These are phyloP conservation scores for Mactra quadrangularis DNA, from an alignment of 1,140 invertebrate species.

Conservation along the genomic window DNA sequence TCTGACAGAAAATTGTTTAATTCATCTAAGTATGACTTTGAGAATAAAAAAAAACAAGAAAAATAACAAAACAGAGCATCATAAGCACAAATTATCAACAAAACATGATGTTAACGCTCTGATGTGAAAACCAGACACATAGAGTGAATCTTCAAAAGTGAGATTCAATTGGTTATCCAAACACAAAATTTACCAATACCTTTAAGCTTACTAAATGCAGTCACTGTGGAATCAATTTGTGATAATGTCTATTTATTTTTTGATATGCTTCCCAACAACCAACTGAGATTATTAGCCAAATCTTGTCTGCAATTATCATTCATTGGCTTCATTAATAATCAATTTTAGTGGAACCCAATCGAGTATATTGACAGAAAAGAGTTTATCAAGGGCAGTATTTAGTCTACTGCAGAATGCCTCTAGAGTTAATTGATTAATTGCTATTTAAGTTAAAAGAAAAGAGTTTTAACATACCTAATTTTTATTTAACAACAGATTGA, in stretches of 20 bases:
- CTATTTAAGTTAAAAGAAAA: no score
- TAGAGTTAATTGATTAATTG: no score
- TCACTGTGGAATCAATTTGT: slow-evolving; percentile 17
- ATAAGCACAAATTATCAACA: slow-evolving; percentile 59
- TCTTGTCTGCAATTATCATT: slow-evolving; percentile 29
- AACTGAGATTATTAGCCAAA: slow-evolving; percentile 26
- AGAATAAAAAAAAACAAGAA: slow-evolving; percentile 52
- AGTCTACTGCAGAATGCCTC: neutral
- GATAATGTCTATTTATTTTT: slow-evolving; percentile 35
- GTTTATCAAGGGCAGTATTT: slow-evolving; percentile 27
- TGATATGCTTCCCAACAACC: slow-evolving; percentile 1
- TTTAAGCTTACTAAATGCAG: neutral
- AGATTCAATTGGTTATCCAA: neutral
- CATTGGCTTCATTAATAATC: slow-evolving; percentile 42
- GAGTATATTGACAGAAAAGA: slow-evolving; percentile 29
- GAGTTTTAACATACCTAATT: no score
- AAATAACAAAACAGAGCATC: slow-evolving; percentile 47
- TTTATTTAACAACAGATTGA: no score
- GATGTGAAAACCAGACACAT: slow-evolving; percentile 52
- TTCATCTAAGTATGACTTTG: slow-evolving; percentile 52
- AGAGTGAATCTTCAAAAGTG: neutral
- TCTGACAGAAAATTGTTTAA: slow-evolving; percentile 57
- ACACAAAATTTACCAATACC: neutral
- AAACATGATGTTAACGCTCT: slow-evolving; percentile 5
- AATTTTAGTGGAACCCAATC: slow-evolving; percentile 37